Base-by-base conservation (phyloP, 2,113 vertebrate species). In the Carettochelys insculpta region DNA sequence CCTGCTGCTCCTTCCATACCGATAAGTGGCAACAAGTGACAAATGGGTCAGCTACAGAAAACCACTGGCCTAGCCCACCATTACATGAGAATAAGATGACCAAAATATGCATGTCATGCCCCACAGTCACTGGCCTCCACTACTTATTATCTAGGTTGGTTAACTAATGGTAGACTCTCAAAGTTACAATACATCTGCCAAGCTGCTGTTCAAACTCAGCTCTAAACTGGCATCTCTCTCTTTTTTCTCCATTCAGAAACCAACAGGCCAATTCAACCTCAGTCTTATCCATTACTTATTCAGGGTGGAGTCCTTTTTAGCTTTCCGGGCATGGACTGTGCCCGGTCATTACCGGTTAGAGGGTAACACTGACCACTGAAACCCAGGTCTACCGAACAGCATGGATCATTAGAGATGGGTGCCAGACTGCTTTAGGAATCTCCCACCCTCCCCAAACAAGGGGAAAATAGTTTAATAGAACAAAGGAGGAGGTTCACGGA, bases 161-260 rank as follows among this genome's bases (percentile, higher is more conserved):
- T 82, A 84, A 45, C 45, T 84, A 82, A 94, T 92, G 86, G 54
- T 25, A 92, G 88, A 58, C 43, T 34, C 90, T 90, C 77, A 54
- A 80, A 96, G 41, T 82, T 76, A 90, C 34, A 85, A 80, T n/a
- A 56, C 41, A 85, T 82, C 80, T 86, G 76, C 88, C 90, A 31
- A 94, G 61, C 65, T 77, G 83, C 89, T 90, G 73, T 45, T 92
- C 52, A 86, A 65, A 34, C 85, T 82, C 47, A 84, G n/a, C 31
- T 88, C 86, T 92, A 73, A 91, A 88, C 58, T 76, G 87, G 89
- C 86, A 75, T 89, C 53, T 29, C 80, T 82, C 86, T 50, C 84
- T 47, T 43, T 53, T 88, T 84, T 43, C 47, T 43, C 34, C 34
- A 82, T 58, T 84, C 53, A 90, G 45, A 84, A 76, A 56, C 31